These are phyloP conservation scores for Sceloporus tristichus DNA, from an alignment of 2,113 vertebrate species.

Conservation along the genomic window DNA sequence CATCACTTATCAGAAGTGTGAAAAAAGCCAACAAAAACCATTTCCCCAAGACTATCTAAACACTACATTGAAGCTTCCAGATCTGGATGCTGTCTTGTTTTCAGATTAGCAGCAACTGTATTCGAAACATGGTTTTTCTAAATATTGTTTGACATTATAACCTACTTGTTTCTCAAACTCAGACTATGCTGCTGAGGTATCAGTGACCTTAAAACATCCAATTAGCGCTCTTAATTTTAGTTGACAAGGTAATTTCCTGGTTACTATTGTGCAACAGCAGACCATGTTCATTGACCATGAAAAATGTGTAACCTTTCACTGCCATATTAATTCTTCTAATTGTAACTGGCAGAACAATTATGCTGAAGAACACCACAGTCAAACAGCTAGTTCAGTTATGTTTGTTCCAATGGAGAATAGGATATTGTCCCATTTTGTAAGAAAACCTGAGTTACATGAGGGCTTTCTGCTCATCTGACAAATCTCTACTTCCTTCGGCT, in stretches of 20 bases:
- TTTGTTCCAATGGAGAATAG: neutral
- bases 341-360: constrained; percentile 56
- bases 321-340: constrained; percentile 55
- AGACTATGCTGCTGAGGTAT: neutral
- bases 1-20: neutral
- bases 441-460: neutral
- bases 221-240: constrained; percentile 49
- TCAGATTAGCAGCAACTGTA: neutral
- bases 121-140: constrained; percentile 38
- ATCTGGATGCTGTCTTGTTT: neutral
- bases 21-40: neutral
- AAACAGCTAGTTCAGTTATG: constrained; percentile 5
- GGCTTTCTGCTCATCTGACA: neutral
- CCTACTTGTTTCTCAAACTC: neutral
- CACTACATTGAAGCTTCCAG: constrained; percentile 1
- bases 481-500: neutral
- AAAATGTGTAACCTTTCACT: constrained; percentile 41
- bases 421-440: neutral
- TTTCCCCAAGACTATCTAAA: neutral
- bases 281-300: constrained; percentile 25
- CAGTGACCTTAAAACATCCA: constrained; percentile 33
- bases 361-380: neutral
- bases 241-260: constrained; percentile 52
- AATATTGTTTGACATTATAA: constrained; percentile 17
- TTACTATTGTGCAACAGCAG: constrained; percentile 26